Evolutionary conservation across 1,140 invertebrate species (phyloP), one percentile per base, ranked within the genome.

Genomic region (Drosophila fuyamai): DNA sequence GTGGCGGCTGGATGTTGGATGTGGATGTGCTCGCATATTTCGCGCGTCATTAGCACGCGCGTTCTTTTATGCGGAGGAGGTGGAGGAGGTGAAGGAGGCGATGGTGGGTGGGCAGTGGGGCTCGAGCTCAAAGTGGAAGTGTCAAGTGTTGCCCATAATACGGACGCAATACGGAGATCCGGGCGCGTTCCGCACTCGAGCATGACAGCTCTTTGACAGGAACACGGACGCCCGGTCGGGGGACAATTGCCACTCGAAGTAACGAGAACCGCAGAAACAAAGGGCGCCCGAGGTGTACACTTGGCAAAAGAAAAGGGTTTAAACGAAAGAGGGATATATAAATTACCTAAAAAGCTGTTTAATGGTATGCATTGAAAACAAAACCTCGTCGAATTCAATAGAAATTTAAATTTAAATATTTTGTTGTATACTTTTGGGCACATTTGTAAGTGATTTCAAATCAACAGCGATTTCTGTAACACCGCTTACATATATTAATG

Each of bases 91-190:
- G n/a, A 18, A 27, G 14, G 14, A 1, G 10, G 9, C 0, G 4
- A 7, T 5, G 4, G 9, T 4, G 12, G 44, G 23, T 23, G 5
- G 43, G 16, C 32, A 40, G 44, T 27, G 55, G 13, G 60, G 71
- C 81, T 81, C 50, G 54, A 73, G 75, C 58, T 51, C 71, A 76
- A 70, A 78, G 81, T 72, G 79, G 79, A 75, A 90, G 91, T 90
- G 91, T 92, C 88, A 92, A 92, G 89, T 91, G 75, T 81, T 82
- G 82, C 85, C 90, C 82, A 89, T 81, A 92, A 86, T 91, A 91
- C 63, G 70, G 73, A 62, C 68, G 44, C 60, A 57, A 51, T 50
- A 58, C 48, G 58, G 47, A 75, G 57, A 81, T 62, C 60, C 63
- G 66, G 72, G 79, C 61, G 61, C 56, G 75, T 38, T 36, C 51